Base-by-base conservation (phyloP, 2,797 vertebrate genomes). In the Ceyx erithaca region DNA sequence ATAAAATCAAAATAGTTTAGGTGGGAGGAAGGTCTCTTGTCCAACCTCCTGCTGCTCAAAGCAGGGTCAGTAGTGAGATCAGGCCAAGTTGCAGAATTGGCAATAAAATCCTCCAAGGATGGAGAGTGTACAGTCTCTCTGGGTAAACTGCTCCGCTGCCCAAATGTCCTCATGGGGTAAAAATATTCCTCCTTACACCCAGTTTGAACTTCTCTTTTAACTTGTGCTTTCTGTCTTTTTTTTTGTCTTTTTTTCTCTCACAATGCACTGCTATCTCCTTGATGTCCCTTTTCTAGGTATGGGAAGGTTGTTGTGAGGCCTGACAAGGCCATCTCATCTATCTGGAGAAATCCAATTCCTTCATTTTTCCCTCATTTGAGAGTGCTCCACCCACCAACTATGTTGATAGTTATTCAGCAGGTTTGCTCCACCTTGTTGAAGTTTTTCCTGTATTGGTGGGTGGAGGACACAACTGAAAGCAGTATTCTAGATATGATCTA, bases 271-370 rank as follows among this genome's bases (percentile, higher is more conserved):
- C n/a, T 71, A 14, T 48, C 46, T 78, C 33, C 30, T 35, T 43
- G 46, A n/a, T 48, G 15, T 5, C 30, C 6, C 9, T 30, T 15
- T 66, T 54, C 16, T 37, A 43, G 17, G 10, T 69, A 28, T 43
- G 18, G 33, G 22, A 66, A 83, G 8, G 30, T 40, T 61, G 33
- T 14, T 83, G 14, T 46, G 66, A 41, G 49, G 31, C 59, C 23
- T 82, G 6, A 14, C 0, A 1, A 63, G 58, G n/a, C 35, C 9
- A 37, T 26, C 30, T 55, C 23, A 55, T 19, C 40, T 2, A 1
- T 8, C 17, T 61, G 21, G 26, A 72, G 30, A 78, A 48, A 8
- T 4, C 40, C 40, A 35, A 14, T 10, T 54, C 26, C 33, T 40
- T 84, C 40, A 15, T 6, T 66, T 9, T 59, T 77, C 46, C 45